These are phyloP conservation scores for Ephialtes manifestator DNA, from an alignment of 2,888 invertebrate genomes.

Conservation along the genomic window DNA sequence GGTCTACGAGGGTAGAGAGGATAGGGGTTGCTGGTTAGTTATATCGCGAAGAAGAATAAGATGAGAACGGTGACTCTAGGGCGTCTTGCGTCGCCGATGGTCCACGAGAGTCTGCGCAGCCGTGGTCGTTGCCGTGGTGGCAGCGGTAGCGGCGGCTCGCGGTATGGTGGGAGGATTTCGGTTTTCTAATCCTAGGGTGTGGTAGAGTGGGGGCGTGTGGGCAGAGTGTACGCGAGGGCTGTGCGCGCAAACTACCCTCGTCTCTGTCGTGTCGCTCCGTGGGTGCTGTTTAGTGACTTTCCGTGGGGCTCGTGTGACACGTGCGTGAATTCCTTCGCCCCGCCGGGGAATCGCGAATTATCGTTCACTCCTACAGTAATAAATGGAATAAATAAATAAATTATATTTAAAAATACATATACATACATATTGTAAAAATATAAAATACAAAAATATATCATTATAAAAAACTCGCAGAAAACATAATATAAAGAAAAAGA, in stretches of 20 bases:
- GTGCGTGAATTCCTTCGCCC: constrained; percentile 75
- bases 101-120: constrained; percentile 69
- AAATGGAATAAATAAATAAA: neutral
- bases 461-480: neutral
- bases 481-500: neutral
- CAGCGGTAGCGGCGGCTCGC: constrained; percentile 31
- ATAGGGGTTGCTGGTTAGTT: constrained; percentile 55
- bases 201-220: constrained; percentile 77
- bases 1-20: constrained; percentile 17
- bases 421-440: neutral
- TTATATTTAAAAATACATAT: neutral
- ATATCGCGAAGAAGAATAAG: constrained; percentile 46
- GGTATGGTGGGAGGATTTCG: constrained; percentile 78
- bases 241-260: constrained; percentile 68
- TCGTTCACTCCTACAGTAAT: constrained; percentile 9
- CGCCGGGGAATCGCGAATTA: constrained; percentile 53
- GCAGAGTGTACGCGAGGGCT: constrained; percentile 57
- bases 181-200: constrained; percentile 83
- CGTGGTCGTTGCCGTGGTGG: constrained; percentile 56
- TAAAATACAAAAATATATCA: neutral
- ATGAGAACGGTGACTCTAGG: constrained; percentile 45
- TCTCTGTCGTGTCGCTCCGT: constrained; percentile 68
- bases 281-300: constrained; percentile 77
- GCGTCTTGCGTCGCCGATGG: constrained; percentile 54
- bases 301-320: constrained; percentile 79